Conservation (phyloP, 2,113 vertebrate genomes). For the Pionites leucogaster region DNA sequence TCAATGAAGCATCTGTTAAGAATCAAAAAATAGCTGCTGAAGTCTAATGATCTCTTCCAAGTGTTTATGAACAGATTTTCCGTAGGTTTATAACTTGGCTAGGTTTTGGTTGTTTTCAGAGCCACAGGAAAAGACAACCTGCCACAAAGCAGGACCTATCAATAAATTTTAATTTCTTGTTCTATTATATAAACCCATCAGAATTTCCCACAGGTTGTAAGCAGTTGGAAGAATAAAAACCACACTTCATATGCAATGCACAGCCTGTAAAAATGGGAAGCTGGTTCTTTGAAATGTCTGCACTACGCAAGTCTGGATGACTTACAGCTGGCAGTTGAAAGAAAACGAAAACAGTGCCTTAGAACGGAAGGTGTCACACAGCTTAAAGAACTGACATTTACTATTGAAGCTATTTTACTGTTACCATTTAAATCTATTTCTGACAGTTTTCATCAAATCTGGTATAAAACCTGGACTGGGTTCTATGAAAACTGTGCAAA, state of each 20-base stretch:
- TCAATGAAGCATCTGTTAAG: background rate
- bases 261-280: background rate
- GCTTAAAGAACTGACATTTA: background rate
- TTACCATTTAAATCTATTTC: background rate
- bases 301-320: background rate
- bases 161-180: slow-evolving; percentile 1
- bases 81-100: background rate
- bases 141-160: background rate
- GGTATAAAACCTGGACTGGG: background rate
- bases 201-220: background rate
- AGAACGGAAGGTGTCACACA: background rate
- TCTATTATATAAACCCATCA: slow-evolving; percentile 2
- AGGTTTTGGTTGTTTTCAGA: background rate
- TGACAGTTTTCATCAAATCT: slow-evolving; percentile 3
- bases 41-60: background rate
- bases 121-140: background rate
- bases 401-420: background rate
- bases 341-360: background rate
- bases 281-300: background rate
- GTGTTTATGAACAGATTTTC: slow-evolving; percentile 21
- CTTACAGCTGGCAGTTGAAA: background rate
- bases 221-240: background rate
- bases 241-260: background rate
- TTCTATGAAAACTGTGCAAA: background rate
- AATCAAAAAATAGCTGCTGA: background rate